Conservation (phyloP, 2,888 invertebrate genomes). For the Perizoma affinitatum region DNA sequence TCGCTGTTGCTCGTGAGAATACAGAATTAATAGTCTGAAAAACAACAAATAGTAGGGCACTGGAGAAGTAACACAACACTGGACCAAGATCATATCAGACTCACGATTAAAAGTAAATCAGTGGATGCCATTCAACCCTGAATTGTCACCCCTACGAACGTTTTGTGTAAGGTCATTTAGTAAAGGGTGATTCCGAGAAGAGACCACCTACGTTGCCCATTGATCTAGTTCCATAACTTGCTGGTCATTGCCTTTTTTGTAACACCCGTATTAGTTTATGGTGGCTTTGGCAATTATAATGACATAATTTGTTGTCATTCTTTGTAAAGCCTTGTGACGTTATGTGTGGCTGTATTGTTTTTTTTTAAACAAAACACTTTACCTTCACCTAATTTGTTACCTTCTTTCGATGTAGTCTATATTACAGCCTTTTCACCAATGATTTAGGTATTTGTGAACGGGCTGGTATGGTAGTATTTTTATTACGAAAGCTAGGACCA, state of each 20-base stretch:
- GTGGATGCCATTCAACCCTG: conserved; percentile 64
- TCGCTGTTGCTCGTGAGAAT: conserved; percentile 39
- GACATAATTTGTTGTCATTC: conserved; percentile 69
- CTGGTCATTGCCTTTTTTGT: conserved; percentile 59
- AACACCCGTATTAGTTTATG: conserved; percentile 46
- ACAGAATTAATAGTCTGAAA: conserved; percentile 35
- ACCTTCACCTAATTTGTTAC: too few species aligned
- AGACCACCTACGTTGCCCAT: conserved; percentile 74
- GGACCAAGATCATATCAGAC: conserved; percentile 71
- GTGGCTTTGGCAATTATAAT: conserved; percentile 57
- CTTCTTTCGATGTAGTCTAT: neutral
- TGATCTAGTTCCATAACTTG: conserved; percentile 63
- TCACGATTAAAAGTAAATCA: conserved; percentile 80
- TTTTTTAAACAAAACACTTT: neutral
- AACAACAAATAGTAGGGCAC: conserved; percentile 53
- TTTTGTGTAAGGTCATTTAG: conserved; percentile 49
- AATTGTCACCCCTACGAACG: conserved; percentile 59
- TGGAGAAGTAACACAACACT: conserved; percentile 69
- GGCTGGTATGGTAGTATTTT: too few species aligned
- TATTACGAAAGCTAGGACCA: too few species aligned
- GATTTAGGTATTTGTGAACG: too few species aligned
- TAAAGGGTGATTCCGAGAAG: conserved; percentile 73
- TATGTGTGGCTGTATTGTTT: conserved; percentile 9
- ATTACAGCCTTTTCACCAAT: too few species aligned
- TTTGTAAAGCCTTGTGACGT: conserved; percentile 40